Base-by-base conservation (phyloP, 2,888 invertebrate genomes). In the Protodeltote pygarga region DNA sequence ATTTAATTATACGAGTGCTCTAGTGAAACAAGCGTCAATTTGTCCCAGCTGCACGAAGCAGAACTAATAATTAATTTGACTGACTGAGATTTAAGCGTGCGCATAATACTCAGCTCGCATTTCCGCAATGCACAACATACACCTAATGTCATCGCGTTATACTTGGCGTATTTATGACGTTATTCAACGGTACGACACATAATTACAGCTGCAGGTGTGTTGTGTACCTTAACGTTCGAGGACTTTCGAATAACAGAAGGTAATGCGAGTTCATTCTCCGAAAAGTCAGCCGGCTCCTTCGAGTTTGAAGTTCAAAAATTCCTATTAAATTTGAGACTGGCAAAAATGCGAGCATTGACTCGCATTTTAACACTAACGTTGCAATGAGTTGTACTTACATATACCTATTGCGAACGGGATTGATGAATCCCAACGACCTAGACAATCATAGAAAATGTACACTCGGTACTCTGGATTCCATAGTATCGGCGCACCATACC, bases 41-140 rank as follows among this genome's bases (percentile, higher is more conserved):
- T 61, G 57, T 67, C 46, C 42, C 49, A 48, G 46, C 32, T 64
- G 61, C 53, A 66, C 53, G 42, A 29, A 61, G 51, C 47, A 53
- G 53, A 61, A 67, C 66, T 61, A 67, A 64, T 64, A 57, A 64
- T 61, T 61, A 61, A 67, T 66, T 58, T 61, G 61, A 64, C 48
- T 64, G 57, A 57, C 60, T 60, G 61, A 64, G 64, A 64, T 64
- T 66, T 60, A 64, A 67, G 57, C 52, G 38, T 41, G 42, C 49
- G 52, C 41, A 63, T 65, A 66, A 65, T 48, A 55, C 49, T 35
- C 31, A 42, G 60, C 42, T 63, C 52, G 24, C 57, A 58, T 63
- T 63, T 66, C 52, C 59, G 45, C 59, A 59, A 61, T 52, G 66
- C 64, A 61, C 32, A 65, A 49, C 39, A 60, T 59, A 65, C 50